Base-by-base conservation (phyloP, 2,888 invertebrate genomes). In the Isotomurus palustris region DNA sequence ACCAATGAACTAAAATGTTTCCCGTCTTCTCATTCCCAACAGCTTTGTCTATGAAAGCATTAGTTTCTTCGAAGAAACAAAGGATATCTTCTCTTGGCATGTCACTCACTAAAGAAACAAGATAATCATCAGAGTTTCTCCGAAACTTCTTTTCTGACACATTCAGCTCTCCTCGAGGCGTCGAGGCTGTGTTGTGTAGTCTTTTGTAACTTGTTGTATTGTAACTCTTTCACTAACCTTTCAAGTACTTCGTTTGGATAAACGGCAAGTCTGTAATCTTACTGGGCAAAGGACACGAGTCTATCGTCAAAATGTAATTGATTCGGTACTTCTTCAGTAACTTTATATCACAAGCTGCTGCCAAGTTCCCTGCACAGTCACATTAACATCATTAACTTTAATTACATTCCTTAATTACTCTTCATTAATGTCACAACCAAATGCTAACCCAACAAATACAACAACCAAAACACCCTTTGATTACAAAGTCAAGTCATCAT, bases 1-100 rank as follows among this genome's bases (percentile, higher is more conserved):
- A 87, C 88, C 94, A 95, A 73, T 95, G 94, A 1, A 93, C 90
- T 14, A 94, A 78, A 5, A 92, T 83, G 56, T 79, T 83, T 40
- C 87, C 86, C 4, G 83, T 74, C n/a, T 55, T 44, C 55, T 60
- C 58, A 47, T 51, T 53, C 48, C 44, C 60, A 55, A 84, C 78
- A 1, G 87, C 87, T 60, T 81, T 75, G 64, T 82, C 81, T 58
- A 94, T 91, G 72, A 90, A 94, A 3, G 81, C 78, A 72, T 84
- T 84, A 53, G 88, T 84, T 45, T 86, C 84, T 63, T 87, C 86
- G 66, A 93, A 83, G 72, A 87, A 83, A 65, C 83, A 84, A 40
- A 94, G 78, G 36, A 94, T 77, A 76, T 94, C 92, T 73, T 90
- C 90, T 71, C 87, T 84, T 0, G 89, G 86, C 74, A 88, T 83